A percentile compares a stretch with the other conserved stretches of the same genome.
Conservation (phyloP, 2,113 vertebrate species). For the Glareola pratincola region DNA sequence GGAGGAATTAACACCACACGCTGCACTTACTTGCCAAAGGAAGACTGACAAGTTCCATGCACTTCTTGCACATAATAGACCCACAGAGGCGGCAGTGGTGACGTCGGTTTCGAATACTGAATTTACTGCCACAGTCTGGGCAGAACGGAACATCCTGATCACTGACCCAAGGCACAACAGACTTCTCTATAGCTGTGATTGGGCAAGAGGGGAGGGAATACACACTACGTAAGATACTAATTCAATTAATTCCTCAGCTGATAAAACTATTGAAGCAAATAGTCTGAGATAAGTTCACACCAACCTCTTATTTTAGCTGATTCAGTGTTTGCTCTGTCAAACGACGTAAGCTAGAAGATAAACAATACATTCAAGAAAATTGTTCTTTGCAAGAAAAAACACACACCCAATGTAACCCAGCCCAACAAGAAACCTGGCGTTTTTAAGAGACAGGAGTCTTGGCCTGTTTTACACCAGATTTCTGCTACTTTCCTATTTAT, state of each 20-base stretch:
- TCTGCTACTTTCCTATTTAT: not conserved
- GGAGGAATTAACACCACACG: not conserved
- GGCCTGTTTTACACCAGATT: not conserved
- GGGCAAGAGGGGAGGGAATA: not conserved
- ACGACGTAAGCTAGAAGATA: conserved; percentile 86
- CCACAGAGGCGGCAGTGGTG: conserved; percentile 98
- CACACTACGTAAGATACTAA: not conserved
- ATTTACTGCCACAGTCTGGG: conserved; percentile 94
- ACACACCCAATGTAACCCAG: not conserved
- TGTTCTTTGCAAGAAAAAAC: not conserved
- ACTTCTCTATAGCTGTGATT: conserved; percentile 87
- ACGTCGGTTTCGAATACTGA: conserved; percentile 90
- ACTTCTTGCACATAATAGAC: conserved; percentile 96
- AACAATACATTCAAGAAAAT: conserved; percentile 19
- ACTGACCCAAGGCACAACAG: conserved; percentile 94
- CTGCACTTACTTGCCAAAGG: conserved; percentile 86
- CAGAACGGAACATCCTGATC: conserved; percentile 97
- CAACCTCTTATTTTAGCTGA: conserved; percentile 93
- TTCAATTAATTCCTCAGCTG: not conserved
- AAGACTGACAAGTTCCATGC: conserved; percentile 89
- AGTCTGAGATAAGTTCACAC: not conserved
- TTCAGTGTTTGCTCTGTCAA: conserved; percentile 89
- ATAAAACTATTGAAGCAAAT: not conserved
- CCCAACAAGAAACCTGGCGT: not conserved
- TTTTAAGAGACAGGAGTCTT: not conserved